Percentiles rank a stretch among this genome's conserved stretches.
phyloP scores from a whole-genome alignment of 2,888 invertebrate genomes.

The Drosophila limbata region DNA sequence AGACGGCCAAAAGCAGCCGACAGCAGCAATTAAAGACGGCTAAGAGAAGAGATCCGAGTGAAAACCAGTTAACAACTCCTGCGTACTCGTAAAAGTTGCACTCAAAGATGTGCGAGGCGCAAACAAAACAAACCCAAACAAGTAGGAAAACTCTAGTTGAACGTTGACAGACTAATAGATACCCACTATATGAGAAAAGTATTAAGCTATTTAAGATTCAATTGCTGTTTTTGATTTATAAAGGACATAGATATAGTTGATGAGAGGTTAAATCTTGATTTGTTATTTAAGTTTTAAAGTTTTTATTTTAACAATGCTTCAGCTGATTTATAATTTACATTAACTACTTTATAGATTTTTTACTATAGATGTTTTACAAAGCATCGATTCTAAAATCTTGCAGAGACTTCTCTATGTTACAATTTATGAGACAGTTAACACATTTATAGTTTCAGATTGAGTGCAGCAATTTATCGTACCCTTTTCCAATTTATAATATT shows the following conservation, averaged over 20 bases:
- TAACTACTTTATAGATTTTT: too few relatives aligned
- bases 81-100: constrained; percentile 49
- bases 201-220: too few relatives aligned
- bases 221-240: too few relatives aligned
- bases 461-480: not conserved
- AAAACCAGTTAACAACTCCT: constrained; percentile 53
- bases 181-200: not conserved
- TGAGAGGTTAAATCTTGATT: too few relatives aligned
- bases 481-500: not conserved
- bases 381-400: too few relatives aligned
- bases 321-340: too few relatives aligned
- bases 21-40: constrained; percentile 60
- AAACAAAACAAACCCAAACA: constrained; percentile 28
- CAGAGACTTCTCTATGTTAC: not conserved
- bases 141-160: constrained; percentile 2
- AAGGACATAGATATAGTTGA: too few relatives aligned
- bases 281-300: too few relatives aligned
- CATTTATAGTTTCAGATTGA: too few relatives aligned
- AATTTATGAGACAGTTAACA: not conserved
- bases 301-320: too few relatives aligned
- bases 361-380: too few relatives aligned
- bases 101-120: constrained; percentile 44
- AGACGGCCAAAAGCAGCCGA: constrained; percentile 39
- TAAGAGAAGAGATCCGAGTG: constrained; percentile 35
- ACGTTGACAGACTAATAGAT: not conserved